Evolutionary conservation across 2,113 vertebrate species (phyloP).

Genomic region (Chamaetylas fuelleborni): DNA sequence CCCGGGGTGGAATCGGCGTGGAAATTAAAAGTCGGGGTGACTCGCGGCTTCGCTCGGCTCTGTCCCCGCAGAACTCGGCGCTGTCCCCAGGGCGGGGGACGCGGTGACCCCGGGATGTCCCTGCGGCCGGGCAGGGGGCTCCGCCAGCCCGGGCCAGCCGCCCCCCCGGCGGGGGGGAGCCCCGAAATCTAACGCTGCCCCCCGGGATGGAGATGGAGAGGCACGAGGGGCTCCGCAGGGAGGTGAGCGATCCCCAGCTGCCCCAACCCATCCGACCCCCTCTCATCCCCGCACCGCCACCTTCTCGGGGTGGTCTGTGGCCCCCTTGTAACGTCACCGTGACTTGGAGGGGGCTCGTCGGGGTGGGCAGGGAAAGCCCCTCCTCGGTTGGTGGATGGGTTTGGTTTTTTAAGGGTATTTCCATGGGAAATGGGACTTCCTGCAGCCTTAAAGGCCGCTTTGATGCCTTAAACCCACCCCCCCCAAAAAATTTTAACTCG

Average conservation of each 20-base stretch:
- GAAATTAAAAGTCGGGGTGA: not conserved
- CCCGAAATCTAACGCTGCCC: not conserved
- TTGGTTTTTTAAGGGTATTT: not conserved
- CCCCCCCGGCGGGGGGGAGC: no score
- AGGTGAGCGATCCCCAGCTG: constrained; percentile 31
- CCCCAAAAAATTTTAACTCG: no score
- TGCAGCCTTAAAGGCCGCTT: not conserved
- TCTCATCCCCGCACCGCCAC: not conserved
- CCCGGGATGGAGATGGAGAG: constrained; percentile 76
- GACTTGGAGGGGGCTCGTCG: not conserved
- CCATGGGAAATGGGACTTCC: not conserved
- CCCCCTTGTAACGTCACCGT: not conserved
- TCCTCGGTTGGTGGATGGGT: not conserved
- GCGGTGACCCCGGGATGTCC: not conserved
- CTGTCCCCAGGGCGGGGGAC: no score
- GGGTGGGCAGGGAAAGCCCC: not conserved
- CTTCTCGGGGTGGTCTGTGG: not conserved
- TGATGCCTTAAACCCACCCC: not conserved
- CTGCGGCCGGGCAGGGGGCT: not conserved
- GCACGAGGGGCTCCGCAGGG: constrained; percentile 70
- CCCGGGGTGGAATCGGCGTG: no score
- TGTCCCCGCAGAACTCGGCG: not conserved
- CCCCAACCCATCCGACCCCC: not conserved
- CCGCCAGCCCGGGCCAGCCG: not conserved
- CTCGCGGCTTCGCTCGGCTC: not conserved